Conservation (phyloP, 2,113 vertebrate species). For the Oxygymnocypris stewartii region DNA sequence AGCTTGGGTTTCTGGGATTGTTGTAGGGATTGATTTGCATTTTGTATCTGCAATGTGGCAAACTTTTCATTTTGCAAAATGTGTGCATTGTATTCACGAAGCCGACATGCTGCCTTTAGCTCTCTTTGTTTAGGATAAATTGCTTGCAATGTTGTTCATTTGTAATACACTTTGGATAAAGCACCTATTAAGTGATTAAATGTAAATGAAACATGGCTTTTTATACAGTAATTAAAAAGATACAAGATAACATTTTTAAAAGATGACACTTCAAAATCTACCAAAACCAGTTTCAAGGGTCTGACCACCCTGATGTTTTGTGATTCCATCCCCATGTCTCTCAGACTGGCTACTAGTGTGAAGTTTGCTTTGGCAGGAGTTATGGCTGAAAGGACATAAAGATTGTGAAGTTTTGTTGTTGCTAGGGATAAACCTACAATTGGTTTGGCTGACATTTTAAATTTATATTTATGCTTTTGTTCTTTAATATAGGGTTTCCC, state of each 20-base stretch:
- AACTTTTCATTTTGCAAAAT: background rate
- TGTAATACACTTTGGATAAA: background rate
- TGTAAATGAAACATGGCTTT: background rate
- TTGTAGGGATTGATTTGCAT: constrained; percentile 5
- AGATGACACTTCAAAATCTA: background rate
- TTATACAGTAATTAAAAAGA: background rate
- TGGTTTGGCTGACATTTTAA: background rate
- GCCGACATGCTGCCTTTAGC: background rate
- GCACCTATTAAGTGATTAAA: background rate
- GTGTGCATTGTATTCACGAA: background rate
- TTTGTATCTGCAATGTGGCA: background rate
- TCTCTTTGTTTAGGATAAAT: background rate
- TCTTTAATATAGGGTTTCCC: background rate
- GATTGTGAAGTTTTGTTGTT: background rate
- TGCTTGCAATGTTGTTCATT: background rate
- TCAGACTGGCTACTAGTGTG: constrained; percentile 20
- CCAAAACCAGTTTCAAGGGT: background rate
- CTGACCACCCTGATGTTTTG: constrained; percentile 11
- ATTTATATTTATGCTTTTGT: background rate
- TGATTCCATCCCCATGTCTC: constrained; percentile 35
- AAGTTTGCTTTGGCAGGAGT: constrained; percentile 38
- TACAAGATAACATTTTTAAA: background rate
- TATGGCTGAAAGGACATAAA: constrained; percentile 37
- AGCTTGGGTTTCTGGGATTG: constrained; percentile 6
- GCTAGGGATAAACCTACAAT: background rate